Base-by-base conservation (phyloP, 2,797 vertebrate species). In the Anomalospiza imberbis region DNA sequence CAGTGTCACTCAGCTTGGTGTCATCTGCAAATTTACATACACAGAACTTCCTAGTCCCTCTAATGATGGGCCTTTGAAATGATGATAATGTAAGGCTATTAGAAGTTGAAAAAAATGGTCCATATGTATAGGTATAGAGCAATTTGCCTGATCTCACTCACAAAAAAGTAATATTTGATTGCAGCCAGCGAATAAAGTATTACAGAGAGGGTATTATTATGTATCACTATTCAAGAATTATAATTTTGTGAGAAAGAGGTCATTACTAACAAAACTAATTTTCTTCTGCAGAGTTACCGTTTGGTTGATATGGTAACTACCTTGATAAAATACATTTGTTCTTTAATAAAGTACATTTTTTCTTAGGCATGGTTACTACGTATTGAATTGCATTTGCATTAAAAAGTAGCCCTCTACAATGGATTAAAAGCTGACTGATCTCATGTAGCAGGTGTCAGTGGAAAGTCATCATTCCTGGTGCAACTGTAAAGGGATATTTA, bases 261-360 rank as follows among this genome's bases (percentile, higher is more conserved):
- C 68, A 83, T 91, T 50, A 68, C 72, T 80, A 85, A 88, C 50
- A 92, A 75, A 92, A 80, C 26, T 38, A 12, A 72, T 89, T 85
- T 93, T n/a, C 68, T 88, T 89, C 68, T 58, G 25, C 6, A 3
- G 42, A 88, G 26, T 78, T 83, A 50, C 40, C 79, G 8, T 68
- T 68, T 72, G 48, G 79, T 89, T 94, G 94, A 75, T 83, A 92
- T 94, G 85, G 89, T 89, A 94, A 96, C 89, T 91, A 62, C 44
- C 26, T 77, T n/a, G 36, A 51, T 89, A 61, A 44, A 91, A 45
- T 72, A 66, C 47, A 34, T 89, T 89, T 74, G n/a, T 85, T 94
- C 40, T 47, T 84, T 72, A 85, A 45, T 91, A 65, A 51, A 87
- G 50, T 65, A 66, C n/a, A 17, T 74, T 89, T 77, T 51, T 80